Evolutionary conservation across 2,888 invertebrate species (phyloP), one percentile per base, ranked within the genome.

Genomic region (Cyclophora albipunctata): DNA sequence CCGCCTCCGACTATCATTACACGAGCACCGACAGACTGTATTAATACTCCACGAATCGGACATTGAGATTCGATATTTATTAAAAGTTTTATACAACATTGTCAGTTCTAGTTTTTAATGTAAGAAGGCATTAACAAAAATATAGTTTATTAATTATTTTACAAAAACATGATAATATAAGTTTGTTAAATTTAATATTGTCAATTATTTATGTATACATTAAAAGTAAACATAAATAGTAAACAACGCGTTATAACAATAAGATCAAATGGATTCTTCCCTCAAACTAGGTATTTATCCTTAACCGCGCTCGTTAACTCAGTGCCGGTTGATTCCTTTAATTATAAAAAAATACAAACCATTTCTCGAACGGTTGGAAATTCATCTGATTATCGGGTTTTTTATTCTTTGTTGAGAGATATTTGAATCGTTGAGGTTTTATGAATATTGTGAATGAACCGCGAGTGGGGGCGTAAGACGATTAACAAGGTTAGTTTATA

Each of bases 401-500:
- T 20, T 20, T 20, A 20, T 20, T 20, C 20, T 20, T 20, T 20
- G 20, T 20, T 20, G 20, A 20, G 20, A 20, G 2, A 20, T 20
- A 20, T 20, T 20, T 20, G 20, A 45, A 45, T 42, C 7, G 40
- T 42, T 49, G 41, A 40, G 43, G 43, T 53, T 53, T 42, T 44
- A 50, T 42, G 53, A 48, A 41, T 45, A 45, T 52, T 45, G 66
- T 66, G 63, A 71, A 71, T 62, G 65, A 67, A 62, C 66, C 5
- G 43, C 34, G 5, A 37, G 60, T 63, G 64, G 55, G 62, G 60
- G 61, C 59, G 62, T 72, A 72, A 74, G 71, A 70, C 67, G 69
- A 72, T 77, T 74, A 73, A 68, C 67, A 68, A 67, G 69, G 70
- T 73, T 71, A 74, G 71, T 75, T 73, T 69, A 63, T 69, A 70